Percentiles rank a stretch among this genome's conserved stretches.
Conservation (phyloP, 2,113 vertebrate genomes). For the Carassius gibelio region DNA sequence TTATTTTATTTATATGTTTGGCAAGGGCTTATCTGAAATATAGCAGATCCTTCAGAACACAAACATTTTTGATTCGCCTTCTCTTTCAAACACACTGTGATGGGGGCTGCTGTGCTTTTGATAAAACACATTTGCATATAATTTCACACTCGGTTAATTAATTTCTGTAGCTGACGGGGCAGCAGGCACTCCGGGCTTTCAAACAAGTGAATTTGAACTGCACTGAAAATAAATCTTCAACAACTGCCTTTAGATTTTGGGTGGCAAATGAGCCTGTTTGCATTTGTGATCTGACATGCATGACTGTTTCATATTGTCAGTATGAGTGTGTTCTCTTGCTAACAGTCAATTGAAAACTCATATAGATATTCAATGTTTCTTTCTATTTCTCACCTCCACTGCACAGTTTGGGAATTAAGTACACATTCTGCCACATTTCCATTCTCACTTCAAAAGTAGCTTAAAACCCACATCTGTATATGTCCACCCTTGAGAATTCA, state of each 20-base stretch:
- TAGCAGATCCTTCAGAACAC: slow-evolving; percentile 61
- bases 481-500: slow-evolving; percentile 7
- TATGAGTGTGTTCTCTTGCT: background rate
- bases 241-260: slow-evolving; percentile 30
- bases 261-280: background rate
- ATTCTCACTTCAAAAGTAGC: slow-evolving; percentile 3
- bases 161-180: slow-evolving; percentile 44
- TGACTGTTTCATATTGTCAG: slow-evolving; percentile 23
- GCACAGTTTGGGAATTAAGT: slow-evolving; percentile 1
- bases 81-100: slow-evolving; percentile 53
- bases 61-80: slow-evolving; percentile 36
- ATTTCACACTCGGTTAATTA: slow-evolving; percentile 66
- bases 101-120: slow-evolving; percentile 57
- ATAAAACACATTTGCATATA: slow-evolving; percentile 64
- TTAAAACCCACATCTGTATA: background rate
- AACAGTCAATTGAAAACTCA: background rate
- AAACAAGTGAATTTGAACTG: slow-evolving; percentile 50
- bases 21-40: slow-evolving; percentile 62
- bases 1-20: slow-evolving; percentile 57
- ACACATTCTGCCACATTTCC: background rate
- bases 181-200: slow-evolving; percentile 35
- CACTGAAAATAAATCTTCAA: slow-evolving; percentile 57
- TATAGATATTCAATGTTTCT: background rate
- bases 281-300: slow-evolving; percentile 11
- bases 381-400: background rate